Conservation (phyloP, 2,888 invertebrate species). For the Orthosia gothica region DNA sequence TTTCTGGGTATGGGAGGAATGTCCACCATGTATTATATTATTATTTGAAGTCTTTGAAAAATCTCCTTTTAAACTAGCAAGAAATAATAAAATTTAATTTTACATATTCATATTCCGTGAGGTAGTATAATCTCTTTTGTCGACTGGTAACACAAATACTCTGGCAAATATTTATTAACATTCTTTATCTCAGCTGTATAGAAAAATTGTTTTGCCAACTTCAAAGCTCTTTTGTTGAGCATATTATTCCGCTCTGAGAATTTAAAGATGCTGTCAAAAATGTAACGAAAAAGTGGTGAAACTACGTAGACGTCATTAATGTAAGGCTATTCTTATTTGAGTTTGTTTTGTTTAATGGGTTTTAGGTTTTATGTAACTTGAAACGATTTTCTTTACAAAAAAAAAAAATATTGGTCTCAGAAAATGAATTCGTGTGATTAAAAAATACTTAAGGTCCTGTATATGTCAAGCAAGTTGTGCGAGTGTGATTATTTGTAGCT, state of each 20-base stretch:
- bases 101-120: slow-evolving; percentile 27
- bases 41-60: too few species aligned
- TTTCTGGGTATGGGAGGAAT: too few species aligned
- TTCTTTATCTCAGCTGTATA: slow-evolving; percentile 35
- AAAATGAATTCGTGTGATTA: too few species aligned
- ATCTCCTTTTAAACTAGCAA: slow-evolving; percentile 8
- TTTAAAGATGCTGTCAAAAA: slow-evolving; percentile 47
- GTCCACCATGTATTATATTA: too few species aligned
- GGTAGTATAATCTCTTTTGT: slow-evolving; percentile 36
- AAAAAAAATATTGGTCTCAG: too few species aligned
- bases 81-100: slow-evolving; percentile 34
- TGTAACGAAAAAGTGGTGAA: slow-evolving; percentile 19
- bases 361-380: too few species aligned
- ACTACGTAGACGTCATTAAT: slow-evolving; percentile 9
- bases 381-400: too few species aligned
- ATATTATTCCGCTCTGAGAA: slow-evolving; percentile 27
- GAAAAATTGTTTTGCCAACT: slow-evolving; percentile 13
- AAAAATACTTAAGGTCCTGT: too few species aligned
- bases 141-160: slow-evolving; percentile 37
- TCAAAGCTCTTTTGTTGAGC: slow-evolving; percentile 17
- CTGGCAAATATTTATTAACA: slow-evolving; percentile 56
- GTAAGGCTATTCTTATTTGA: too few species aligned
- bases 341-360: too few species aligned
- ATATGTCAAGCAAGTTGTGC: too few species aligned
- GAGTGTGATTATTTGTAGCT: too few species aligned